These are phyloP conservation scores for Rhagologus leucostigma DNA, from an alignment of 2,113 vertebrate genomes.

Conservation along the genomic window DNA sequence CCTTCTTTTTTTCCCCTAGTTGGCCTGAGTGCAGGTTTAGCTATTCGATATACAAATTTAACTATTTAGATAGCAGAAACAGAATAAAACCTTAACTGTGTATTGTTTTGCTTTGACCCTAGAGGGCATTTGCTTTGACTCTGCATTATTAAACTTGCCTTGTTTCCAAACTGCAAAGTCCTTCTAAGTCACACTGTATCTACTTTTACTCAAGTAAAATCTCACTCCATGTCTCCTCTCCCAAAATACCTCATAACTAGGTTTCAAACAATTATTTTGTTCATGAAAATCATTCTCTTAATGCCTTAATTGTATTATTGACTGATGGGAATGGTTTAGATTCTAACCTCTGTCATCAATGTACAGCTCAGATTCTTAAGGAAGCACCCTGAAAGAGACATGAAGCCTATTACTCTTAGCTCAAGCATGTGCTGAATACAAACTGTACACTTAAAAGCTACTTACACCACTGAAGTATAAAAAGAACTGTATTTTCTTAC, in stretches of 20 bases:
- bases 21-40: background rate
- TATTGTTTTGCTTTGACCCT: background rate
- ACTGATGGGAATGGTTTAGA: background rate
- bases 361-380: background rate
- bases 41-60: background rate
- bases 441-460: background rate
- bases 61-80: background rate
- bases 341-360: background rate
- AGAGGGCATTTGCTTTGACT: background rate
- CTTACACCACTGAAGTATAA: background rate
- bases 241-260: background rate
- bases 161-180: background rate
- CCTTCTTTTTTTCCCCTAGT: accelerated
- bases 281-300: background rate
- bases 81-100: background rate
- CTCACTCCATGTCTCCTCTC: background rate
- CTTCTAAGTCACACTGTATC: background rate
- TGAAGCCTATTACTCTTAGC: background rate
- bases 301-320: background rate
- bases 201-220: background rate
- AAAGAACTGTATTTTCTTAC: background rate
- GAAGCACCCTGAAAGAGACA: background rate
- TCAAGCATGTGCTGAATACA: background rate
- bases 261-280: background rate
- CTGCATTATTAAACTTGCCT: background rate